These are phyloP conservation scores for Vanessa tameamea DNA, from an alignment of 1,140 invertebrate species.

Conservation along the genomic window DNA sequence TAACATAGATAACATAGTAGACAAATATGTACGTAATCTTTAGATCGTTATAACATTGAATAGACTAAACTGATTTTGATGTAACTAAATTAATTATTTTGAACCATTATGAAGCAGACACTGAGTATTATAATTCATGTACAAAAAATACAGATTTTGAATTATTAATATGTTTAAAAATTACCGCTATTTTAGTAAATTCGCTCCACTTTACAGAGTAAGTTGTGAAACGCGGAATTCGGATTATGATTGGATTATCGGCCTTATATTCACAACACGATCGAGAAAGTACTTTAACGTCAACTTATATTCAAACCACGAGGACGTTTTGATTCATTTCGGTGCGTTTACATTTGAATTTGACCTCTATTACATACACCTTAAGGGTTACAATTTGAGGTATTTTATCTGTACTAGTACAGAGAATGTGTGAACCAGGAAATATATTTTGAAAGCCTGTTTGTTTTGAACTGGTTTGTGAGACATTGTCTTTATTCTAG, in stretches of 20 bases:
- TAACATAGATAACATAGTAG: too few species aligned
- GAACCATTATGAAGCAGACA: too few species aligned
- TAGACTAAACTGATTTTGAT: too few species aligned
- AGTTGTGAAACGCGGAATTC: conserved; percentile 17
- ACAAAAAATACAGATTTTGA: too few species aligned
- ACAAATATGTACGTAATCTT: too few species aligned
- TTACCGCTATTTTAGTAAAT: not conserved
- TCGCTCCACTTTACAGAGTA: not conserved
- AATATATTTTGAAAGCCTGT: conserved; percentile 9
- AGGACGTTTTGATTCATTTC: conserved; percentile 1
- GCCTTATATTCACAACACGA: conserved; percentile 46
- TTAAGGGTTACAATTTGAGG: not conserved
- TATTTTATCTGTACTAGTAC: not conserved
- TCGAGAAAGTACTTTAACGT: conserved; percentile 44
- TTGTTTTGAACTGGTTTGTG: conserved; percentile 2
- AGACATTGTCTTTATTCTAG: not conserved
- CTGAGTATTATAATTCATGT: too few species aligned
- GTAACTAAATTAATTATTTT: too few species aligned
- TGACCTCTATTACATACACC: not conserved
- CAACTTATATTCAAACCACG: conserved; percentile 39
- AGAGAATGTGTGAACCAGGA: conserved; percentile 10
- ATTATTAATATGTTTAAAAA: not conserved
- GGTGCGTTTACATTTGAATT: not conserved
- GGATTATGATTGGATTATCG: conserved; percentile 27
- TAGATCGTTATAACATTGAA: too few species aligned